Conservation (phyloP, 1,140 invertebrate genomes). For the Trissolcus basalis region DNA sequence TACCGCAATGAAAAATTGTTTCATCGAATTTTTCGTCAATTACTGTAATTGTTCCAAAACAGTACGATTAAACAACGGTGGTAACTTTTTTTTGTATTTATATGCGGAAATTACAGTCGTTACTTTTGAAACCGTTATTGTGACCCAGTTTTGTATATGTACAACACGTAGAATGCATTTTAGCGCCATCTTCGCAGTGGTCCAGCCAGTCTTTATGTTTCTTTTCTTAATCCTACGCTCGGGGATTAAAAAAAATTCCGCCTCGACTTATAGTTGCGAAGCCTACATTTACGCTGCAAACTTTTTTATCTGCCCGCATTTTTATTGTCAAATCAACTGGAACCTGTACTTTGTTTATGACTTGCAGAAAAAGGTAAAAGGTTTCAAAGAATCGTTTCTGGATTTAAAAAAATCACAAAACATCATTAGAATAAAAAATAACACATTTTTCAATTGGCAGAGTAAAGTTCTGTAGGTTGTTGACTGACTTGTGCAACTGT, state of each 20-base stretch:
- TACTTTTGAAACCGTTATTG: slow-evolving; percentile 58
- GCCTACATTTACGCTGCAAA: slow-evolving; percentile 13
- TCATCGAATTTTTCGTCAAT: slow-evolving; percentile 21
- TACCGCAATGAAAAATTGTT: slow-evolving; percentile 25
- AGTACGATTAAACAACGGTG: slow-evolving; percentile 30
- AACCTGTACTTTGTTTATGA: too few relatives aligned
- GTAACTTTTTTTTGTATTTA: slow-evolving; percentile 37
- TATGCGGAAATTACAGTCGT: slow-evolving; percentile 44
- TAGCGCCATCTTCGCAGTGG: slow-evolving; percentile 53
- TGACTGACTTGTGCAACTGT: too few relatives aligned
- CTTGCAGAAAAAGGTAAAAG: too few relatives aligned
- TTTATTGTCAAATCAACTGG: not conserved
- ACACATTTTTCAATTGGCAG: too few relatives aligned
- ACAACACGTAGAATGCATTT: slow-evolving; percentile 42
- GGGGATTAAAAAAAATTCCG: slow-evolving; percentile 32
- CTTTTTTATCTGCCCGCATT: not conserved
- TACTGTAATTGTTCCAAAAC: slow-evolving; percentile 10
- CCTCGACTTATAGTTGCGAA: slow-evolving; percentile 22
- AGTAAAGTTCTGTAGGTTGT: too few relatives aligned
- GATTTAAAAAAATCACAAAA: too few relatives aligned
- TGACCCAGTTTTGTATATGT: slow-evolving; percentile 55
- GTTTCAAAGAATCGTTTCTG: too few relatives aligned
- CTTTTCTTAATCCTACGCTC: slow-evolving; percentile 37
- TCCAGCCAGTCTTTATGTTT: slow-evolving; percentile 44
- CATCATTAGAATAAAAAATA: too few relatives aligned